phyloP scores from a whole-genome alignment of 2,113 vertebrate genomes.

The Natator depressus region DNA sequence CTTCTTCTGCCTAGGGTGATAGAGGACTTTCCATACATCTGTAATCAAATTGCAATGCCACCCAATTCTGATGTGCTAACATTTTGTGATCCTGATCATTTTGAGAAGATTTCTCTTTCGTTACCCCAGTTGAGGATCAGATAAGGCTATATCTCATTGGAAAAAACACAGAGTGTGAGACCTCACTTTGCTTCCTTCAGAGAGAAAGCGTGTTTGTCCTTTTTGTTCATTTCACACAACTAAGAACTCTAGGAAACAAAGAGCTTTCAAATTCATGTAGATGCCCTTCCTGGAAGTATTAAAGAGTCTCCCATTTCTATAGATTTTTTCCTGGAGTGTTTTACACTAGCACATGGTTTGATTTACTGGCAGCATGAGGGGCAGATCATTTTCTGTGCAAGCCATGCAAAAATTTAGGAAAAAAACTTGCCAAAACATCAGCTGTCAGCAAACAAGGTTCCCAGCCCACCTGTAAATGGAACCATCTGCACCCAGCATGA shows the following conservation, averaged over 20 bases:
- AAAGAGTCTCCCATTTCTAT: conserved; percentile 37
- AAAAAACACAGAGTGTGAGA: conserved; percentile 32
- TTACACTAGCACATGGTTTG: conserved; percentile 3
- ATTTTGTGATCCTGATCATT: neutral
- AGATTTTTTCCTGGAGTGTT: conserved; percentile 18
- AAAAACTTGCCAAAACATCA: neutral
- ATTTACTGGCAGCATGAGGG: conserved; percentile 18
- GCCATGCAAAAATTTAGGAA: neutral
- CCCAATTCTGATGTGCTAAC: neutral
- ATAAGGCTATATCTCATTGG: neutral
- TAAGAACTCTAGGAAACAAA: conserved; percentile 33
- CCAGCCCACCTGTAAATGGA: neutral
- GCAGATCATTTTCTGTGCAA: neutral
- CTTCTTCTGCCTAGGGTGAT: neutral
- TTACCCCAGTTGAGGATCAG: conserved; percentile 34
- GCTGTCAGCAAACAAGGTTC: neutral
- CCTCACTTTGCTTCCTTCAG: conserved; percentile 31
- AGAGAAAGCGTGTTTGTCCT: neutral
- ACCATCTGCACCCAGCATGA: neutral
- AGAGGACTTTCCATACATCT: conserved; percentile 3
- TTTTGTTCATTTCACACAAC: conserved; percentile 9
- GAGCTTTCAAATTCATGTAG: conserved; percentile 28
- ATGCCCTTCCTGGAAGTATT: conserved; percentile 38
- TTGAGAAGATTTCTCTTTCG: conserved; percentile 37
- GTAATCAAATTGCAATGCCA: neutral